phyloP scores from a whole-genome alignment of 1,140 invertebrate genomes.

The Hyposmocoma kahamanoa region DNA sequence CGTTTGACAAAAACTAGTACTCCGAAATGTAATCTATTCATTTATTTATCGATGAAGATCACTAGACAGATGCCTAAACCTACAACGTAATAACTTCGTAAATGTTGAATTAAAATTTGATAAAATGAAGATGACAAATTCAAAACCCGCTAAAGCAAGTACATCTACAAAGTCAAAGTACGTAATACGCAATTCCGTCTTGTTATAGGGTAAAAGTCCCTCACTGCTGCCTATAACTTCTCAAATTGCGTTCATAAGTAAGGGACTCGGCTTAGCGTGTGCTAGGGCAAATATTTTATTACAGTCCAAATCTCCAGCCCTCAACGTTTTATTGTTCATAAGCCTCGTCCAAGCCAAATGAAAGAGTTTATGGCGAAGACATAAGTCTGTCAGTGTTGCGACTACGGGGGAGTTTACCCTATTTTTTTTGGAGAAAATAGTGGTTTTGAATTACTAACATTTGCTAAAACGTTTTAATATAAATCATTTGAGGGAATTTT shows the following conservation, averaged over 20 bases:
- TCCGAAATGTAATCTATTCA: no score
- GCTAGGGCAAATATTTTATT: conserved; percentile 73
- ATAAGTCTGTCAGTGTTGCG: conserved; percentile 61
- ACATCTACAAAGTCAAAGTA: neutral
- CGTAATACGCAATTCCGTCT: conserved; percentile 4
- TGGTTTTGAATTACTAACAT: conserved; percentile 1
- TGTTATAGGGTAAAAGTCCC: conserved; percentile 13
- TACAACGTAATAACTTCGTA: no score
- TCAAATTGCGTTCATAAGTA: conserved; percentile 67
- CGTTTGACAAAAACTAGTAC: no score
- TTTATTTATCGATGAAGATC: no score
- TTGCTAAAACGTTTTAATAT: neutral
- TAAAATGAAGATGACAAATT: no score
- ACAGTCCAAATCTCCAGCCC: conserved; percentile 70
- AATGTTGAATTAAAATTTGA: no score
- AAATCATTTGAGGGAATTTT: neutral
- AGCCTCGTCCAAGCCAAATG: conserved; percentile 70
- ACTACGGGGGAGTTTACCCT: conserved; percentile 23
- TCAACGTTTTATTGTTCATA: conserved; percentile 73
- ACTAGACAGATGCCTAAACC: no score
- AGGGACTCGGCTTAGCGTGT: conserved; percentile 66
- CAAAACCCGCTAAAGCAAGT: no score
- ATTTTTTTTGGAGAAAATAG: conserved; percentile 25
- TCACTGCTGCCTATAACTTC: conserved; percentile 50
- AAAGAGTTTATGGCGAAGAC: conserved; percentile 69